phyloP scores from a whole-genome alignment of 1,140 invertebrate genomes.

The Trichonephila clavata region DNA sequence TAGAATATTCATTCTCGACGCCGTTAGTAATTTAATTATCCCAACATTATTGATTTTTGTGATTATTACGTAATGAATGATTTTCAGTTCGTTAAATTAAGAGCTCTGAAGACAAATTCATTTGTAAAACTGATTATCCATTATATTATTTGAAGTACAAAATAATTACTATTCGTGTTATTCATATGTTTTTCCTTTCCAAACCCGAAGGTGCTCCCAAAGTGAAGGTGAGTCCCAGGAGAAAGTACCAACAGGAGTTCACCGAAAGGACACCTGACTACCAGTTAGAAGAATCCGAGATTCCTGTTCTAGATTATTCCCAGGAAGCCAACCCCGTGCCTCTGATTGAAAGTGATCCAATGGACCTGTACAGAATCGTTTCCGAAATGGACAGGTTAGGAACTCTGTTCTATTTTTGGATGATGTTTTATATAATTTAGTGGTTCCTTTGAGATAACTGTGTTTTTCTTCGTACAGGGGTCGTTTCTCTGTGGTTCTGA shows the following conservation, averaged over 20 bases:
- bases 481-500: slow-evolving; percentile 91
- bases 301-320: slow-evolving; percentile 85
- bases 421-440: neutral
- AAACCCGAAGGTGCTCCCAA: slow-evolving; percentile 82
- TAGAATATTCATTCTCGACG: no score
- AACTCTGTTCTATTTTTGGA: neutral
- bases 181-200: no score
- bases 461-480: slow-evolving; percentile 84
- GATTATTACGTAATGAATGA: no score
- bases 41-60: no score
- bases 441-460: neutral
- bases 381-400: slow-evolving; percentile 87
- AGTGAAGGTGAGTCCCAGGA: slow-evolving; percentile 88
- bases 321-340: slow-evolving; percentile 84
- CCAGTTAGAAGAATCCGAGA: slow-evolving; percentile 82
- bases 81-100: no score
- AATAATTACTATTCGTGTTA: no score
- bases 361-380: slow-evolving; percentile 90
- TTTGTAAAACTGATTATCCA: no score
- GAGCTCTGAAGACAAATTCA: no score
- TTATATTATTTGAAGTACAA: no score
- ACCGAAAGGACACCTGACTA: slow-evolving; percentile 87
- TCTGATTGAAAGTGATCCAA: slow-evolving; percentile 80
- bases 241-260: slow-evolving; percentile 90
- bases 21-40: no score